These are phyloP conservation scores for Limnothrissa miodon DNA, from an alignment of 2,113 vertebrate species.

Conservation along the genomic window DNA sequence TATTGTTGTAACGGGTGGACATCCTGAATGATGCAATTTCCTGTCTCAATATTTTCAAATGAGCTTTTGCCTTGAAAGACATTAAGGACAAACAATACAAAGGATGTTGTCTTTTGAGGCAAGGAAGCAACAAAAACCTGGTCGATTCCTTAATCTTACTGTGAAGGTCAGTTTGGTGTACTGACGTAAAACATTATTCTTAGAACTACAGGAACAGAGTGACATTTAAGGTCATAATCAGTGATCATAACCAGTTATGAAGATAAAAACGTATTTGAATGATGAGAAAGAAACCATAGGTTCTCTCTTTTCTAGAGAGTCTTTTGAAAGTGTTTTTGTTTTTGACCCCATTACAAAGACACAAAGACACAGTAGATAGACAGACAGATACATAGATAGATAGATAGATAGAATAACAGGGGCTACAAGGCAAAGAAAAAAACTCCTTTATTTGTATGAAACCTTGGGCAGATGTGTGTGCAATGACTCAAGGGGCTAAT, in stretches of 20 bases:
- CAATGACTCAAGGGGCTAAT: too few species aligned
- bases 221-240: not conserved
- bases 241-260: not conserved
- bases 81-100: not conserved
- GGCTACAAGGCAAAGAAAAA: too few species aligned
- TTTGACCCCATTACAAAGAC: too few species aligned
- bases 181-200: not conserved
- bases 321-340: not conserved
- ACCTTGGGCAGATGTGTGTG: too few species aligned
- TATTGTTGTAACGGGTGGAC: slow-evolving; percentile 28
- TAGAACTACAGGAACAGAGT: not conserved
- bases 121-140: not conserved
- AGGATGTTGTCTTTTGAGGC: slow-evolving; percentile 6
- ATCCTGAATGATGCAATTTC: slow-evolving; percentile 39
- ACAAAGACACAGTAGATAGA: too few species aligned
- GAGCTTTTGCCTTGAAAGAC: slow-evolving; percentile 6
- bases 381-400: too few species aligned
- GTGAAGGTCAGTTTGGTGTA: not conserved
- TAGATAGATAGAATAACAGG: too few species aligned
- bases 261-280: not conserved
- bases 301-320: too few species aligned
- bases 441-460: too few species aligned
- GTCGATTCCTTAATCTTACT: not conserved
- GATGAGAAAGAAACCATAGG: not conserved
- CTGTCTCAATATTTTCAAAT: slow-evolving; percentile 17